Evolutionary conservation across 2,888 invertebrate genomes (phyloP).

Genomic region (Scaptomyza parva): DNA sequence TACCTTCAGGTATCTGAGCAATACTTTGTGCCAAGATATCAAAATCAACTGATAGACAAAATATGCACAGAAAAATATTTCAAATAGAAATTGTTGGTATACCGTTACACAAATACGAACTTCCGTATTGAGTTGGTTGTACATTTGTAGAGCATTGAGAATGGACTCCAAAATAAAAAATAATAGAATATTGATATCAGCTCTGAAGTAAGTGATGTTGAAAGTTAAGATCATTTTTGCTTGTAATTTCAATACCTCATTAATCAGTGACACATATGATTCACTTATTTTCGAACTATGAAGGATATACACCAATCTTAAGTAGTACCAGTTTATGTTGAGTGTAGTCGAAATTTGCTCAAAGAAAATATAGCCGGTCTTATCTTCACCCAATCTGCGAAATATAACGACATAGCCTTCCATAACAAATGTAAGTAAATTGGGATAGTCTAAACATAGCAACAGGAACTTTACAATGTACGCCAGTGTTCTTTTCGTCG

Average conservation of each 20-base stretch:
- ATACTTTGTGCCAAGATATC: conserved; percentile 15
- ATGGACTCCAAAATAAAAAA: background rate
- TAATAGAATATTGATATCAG: background rate
- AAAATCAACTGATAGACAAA: conserved; percentile 10
- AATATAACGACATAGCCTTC: too few species aligned
- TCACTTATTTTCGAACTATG: conserved; percentile 6
- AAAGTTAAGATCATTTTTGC: conserved; percentile 1
- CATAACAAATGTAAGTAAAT: too few species aligned
- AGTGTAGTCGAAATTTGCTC: background rate
- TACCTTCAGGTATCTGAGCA: background rate
- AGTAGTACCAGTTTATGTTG: background rate
- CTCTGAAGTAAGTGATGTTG: background rate
- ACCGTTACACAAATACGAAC: background rate
- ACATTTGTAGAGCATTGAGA: background rate
- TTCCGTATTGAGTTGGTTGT: background rate
- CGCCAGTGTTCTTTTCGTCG: background rate
- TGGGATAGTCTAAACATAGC: too few species aligned
- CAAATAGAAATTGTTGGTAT: conserved; percentile 2
- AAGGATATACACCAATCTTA: background rate
- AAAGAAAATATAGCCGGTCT: conserved; percentile 3
- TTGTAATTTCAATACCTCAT: conserved; percentile 6
- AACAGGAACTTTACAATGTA: too few species aligned
- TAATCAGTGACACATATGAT: background rate
- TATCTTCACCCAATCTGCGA: too few species aligned
- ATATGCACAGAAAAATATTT: conserved; percentile 5